Evolutionary conservation across 2,888 invertebrate genomes (phyloP).

Genomic region (Melolontha melolontha): DNA sequence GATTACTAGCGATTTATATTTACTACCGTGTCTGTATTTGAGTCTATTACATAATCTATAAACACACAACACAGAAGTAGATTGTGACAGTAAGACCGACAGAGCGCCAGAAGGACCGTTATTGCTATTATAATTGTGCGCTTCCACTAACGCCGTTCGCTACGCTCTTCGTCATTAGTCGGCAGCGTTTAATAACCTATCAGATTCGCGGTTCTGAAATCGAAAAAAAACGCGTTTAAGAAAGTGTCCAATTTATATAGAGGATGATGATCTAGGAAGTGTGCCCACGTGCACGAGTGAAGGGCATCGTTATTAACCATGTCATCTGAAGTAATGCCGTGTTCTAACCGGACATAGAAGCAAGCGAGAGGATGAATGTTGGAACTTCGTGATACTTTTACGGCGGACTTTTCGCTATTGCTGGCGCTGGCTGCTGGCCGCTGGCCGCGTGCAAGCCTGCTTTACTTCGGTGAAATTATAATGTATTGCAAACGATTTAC

Average conservation of each 20-base stretch:
- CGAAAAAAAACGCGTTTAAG: conserved; percentile 31
- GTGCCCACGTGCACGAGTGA: conserved; percentile 49
- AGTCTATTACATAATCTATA: no score
- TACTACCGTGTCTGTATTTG: no score
- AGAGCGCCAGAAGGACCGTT: conserved; percentile 12
- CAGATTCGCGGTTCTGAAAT: conserved; percentile 29
- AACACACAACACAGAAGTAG: no score
- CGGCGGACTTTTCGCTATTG: conserved; percentile 19
- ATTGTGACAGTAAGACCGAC: no score
- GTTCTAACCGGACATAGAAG: conserved; percentile 45
- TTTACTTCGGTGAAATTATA: conserved; percentile 33
- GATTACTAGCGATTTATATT: no score
- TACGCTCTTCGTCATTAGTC: conserved; percentile 12
- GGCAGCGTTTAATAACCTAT: conserved; percentile 34
- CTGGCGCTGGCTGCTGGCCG: neutral
- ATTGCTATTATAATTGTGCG: conserved; percentile 18
- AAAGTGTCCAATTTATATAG: conserved; percentile 41
- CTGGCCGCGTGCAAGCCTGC: no score
- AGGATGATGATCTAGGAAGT: conserved; percentile 45
- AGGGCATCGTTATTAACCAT: conserved; percentile 52
- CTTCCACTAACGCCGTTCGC: conserved; percentile 6
- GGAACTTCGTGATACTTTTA: conserved; percentile 36
- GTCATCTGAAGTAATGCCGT: conserved; percentile 47
- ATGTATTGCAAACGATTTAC: conserved; percentile 39
- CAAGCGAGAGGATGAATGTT: conserved; percentile 38